These are phyloP conservation scores for Pharmacophagus antenor DNA, from an alignment of 2,888 invertebrate species.

Conservation along the genomic window DNA sequence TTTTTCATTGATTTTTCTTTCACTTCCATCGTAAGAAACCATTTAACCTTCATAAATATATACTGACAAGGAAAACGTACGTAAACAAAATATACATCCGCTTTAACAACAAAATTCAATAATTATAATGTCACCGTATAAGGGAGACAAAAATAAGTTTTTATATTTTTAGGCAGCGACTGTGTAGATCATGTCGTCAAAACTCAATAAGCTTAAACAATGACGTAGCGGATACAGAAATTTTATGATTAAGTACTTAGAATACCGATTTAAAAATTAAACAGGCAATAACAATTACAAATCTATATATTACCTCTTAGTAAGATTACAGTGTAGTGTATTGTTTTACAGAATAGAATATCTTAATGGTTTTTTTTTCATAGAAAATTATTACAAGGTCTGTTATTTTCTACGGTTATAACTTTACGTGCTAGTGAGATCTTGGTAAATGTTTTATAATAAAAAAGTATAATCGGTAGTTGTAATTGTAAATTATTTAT, in stretches of 20 bases:
- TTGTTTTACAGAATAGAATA: no score
- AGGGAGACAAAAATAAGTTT: neutral
- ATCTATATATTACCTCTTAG: no score
- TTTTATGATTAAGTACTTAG: neutral
- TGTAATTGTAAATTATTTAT: no score
- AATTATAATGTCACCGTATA: neutral
- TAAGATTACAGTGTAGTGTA: no score
- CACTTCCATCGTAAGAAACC: neutral
- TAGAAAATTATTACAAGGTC: no score
- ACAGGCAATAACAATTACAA: neutral
- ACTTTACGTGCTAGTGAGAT: no score
- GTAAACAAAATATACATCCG: neutral
- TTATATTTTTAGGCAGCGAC: neutral
- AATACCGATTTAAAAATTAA: neutral
- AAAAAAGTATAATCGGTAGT: no score
- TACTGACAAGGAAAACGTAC: neutral
- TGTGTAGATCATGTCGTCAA: no score
- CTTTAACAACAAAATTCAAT: neutral
- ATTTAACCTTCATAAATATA: neutral
- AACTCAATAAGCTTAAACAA: neutral
- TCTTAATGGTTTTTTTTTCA: no score
- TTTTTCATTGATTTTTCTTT: neutral
- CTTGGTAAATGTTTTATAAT: no score
- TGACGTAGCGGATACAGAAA: neutral
- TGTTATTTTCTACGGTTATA: no score